Evolutionary conservation across 2,888 invertebrate species (phyloP), one percentile per base, ranked within the genome.

Genomic region (Lypha dubia): DNA sequence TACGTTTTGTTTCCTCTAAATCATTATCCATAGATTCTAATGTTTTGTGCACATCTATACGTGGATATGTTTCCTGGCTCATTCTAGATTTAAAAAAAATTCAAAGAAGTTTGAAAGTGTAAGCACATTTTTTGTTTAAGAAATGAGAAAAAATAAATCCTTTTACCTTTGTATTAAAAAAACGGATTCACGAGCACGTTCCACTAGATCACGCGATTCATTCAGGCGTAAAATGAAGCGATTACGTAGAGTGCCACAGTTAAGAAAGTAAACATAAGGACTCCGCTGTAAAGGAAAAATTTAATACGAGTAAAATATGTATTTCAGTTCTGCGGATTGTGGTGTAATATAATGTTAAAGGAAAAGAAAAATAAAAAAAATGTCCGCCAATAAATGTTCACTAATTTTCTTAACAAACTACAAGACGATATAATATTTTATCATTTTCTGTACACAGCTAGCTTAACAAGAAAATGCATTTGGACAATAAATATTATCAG

Each of bases 201-300:
- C 92, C 81, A 92, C 91, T 81, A 91, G 88, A 86, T 92, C 92
- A 67, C 92, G 89, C 32, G 92, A 92, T 86, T 92, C 92, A 86
- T 92, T 92, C 53, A 92, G 88, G 15, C 92, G 92, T 83, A 92
- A 83, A 85, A 92, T 92, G 81, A 92, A 92, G 51, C 92, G 92
- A 89, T 92, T 92, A 28, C 92, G 89, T 71, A 92, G 87, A 7
- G 92, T 92, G 38, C 92, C 92, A 81, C 92, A 92, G 86, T 92
- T 92, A 9, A 92, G 88, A 83, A 92, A 92, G 82, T 92, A 92
- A 53, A 92, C 91, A 85, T 92, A 92, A 9, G 92, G 91, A 88
- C 91, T 92, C 81, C 91, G 90, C 92, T 92, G 53, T 11, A 71
- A 49, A 83, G 58, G 58, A 71, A 76, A 51, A 60, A 46, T 53